Percentiles rank a stretch among this genome's conserved stretches.
Conservation (phyloP, 2,888 invertebrate genomes). For the Leptogaster cylindrica region DNA sequence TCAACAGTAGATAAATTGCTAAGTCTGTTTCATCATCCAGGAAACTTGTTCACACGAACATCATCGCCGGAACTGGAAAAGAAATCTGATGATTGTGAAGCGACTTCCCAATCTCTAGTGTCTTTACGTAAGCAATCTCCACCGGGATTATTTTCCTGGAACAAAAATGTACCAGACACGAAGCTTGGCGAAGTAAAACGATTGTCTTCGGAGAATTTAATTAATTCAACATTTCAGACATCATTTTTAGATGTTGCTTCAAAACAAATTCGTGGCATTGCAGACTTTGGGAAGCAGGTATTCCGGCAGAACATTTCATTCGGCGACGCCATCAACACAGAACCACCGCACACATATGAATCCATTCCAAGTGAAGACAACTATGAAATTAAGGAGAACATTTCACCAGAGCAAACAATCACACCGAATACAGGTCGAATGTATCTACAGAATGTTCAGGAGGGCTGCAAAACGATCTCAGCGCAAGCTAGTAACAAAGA, state of each 20-base stretch:
- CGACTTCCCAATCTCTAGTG: slow-evolving; percentile 27
- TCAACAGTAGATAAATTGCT: slow-evolving; percentile 71
- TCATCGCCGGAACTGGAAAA: slow-evolving; percentile 53
- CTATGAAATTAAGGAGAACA: slow-evolving; percentile 68
- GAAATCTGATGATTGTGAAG: slow-evolving; percentile 21
- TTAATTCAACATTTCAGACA: slow-evolving; percentile 49
- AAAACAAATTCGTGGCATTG: slow-evolving; percentile 57
- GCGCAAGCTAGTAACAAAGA: neutral
- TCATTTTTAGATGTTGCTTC: slow-evolving; percentile 59
- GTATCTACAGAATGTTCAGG: slow-evolving; percentile 25
- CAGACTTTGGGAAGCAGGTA: slow-evolving; percentile 55
- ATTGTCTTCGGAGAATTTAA: slow-evolving; percentile 48
- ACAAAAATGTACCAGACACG: slow-evolving; percentile 5
- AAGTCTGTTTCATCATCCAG: slow-evolving; percentile 71
- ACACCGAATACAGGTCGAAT: slow-evolving; percentile 45
- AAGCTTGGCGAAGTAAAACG: slow-evolving; percentile 17
- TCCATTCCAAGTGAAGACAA: slow-evolving; percentile 67
- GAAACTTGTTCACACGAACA: slow-evolving; percentile 67
- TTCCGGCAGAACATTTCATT: slow-evolving; percentile 59
- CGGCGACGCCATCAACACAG: slow-evolving; percentile 49
- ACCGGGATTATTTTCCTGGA: slow-evolving; percentile 42
- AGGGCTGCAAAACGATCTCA: neutral
- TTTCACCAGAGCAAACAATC: slow-evolving; percentile 68
- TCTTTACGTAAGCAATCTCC: slow-evolving; percentile 38
- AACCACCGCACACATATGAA: slow-evolving; percentile 55